Percentiles rank a stretch among this genome's conserved stretches.
These are phyloP conservation scores for Arctocebus calabarensis DNA, from an alignment of 2,797 vertebrate genomes.

Conservation along the genomic window DNA sequence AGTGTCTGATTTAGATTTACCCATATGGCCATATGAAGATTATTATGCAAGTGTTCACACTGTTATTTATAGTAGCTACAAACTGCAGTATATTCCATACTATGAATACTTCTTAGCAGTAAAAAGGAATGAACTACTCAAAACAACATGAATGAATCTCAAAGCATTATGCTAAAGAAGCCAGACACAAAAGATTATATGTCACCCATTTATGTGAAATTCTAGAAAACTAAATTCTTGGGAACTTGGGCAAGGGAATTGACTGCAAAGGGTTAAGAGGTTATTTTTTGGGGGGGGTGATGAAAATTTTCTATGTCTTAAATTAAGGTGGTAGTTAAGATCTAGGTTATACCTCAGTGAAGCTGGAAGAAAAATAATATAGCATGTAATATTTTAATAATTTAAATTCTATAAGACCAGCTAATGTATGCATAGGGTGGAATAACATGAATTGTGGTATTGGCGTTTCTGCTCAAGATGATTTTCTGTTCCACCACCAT, in stretches of 20 bases:
- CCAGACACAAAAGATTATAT: not conserved
- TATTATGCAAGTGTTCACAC: not conserved
- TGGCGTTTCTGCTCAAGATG: not conserved
- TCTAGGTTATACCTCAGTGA: not conserved
- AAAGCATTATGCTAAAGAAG: not conserved
- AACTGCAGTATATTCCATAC: not conserved
- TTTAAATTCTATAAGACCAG: not conserved
- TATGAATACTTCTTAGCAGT: not conserved
- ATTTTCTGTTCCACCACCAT: not conserved
- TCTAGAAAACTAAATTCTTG: not conserved
- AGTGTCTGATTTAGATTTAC: not conserved
- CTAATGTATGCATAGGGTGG: not conserved
- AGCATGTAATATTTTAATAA: not conserved
- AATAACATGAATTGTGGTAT: not conserved
- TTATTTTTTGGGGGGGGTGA: not conserved
- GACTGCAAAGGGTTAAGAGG: not conserved
- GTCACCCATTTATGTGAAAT: not conserved
- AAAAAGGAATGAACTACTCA: not conserved
- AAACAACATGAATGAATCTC: not conserved
- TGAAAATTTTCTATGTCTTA: not conserved
- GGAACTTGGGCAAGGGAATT: not conserved
- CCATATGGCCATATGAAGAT: not conserved
- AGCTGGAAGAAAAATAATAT: not conserved
- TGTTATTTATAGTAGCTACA: not conserved
- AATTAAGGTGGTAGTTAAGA: not conserved